phyloP scores from a whole-genome alignment of 2,797 vertebrate genomes.

The Tenualosa thibaudeaui region DNA sequence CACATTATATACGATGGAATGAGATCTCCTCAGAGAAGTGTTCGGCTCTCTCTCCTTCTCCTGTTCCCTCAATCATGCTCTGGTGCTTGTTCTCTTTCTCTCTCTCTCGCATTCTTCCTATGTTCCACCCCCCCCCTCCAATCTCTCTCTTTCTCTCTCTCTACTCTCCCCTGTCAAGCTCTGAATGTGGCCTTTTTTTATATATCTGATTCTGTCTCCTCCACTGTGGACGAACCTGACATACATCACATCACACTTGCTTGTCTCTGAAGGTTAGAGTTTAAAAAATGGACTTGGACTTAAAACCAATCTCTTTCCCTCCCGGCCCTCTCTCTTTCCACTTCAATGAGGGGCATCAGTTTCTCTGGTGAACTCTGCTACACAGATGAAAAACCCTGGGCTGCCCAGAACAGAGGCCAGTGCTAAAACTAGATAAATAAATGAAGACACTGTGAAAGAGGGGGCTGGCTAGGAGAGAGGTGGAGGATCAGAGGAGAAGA shows the following conservation, averaged over 20 bases:
- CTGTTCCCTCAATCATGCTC: slow-evolving; percentile 8
- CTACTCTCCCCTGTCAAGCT: slow-evolving; percentile 68
- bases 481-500: too few relatives aligned
- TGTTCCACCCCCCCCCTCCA: slow-evolving; percentile 20
- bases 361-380: not conserved
- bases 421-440: slow-evolving; percentile 15
- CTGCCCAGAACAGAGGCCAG: not conserved
- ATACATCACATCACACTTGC: slow-evolving; percentile 82
- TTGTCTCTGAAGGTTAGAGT: slow-evolving; percentile 79
- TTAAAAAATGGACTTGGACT: slow-evolving; percentile 51
- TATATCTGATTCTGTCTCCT: slow-evolving; percentile 80
- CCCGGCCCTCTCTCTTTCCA: slow-evolving; percentile 35
- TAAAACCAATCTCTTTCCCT: slow-evolving; percentile 42
- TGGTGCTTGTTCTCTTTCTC: slow-evolving; percentile 27
- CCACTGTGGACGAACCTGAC: slow-evolving; percentile 75
- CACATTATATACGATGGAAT: slow-evolving; percentile 81
- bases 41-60: slow-evolving; percentile 19
- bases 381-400: not conserved
- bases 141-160: slow-evolving; percentile 27
- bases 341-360: slow-evolving; percentile 39
- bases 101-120: slow-evolving; percentile 28
- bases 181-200: slow-evolving; percentile 80
- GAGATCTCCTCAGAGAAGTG: slow-evolving; percentile 69
- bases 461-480: not conserved
- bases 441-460: not conserved